Evolutionary conservation across 2,888 invertebrate genomes (phyloP).

Genomic region (Drosophila melanosoma): DNA sequence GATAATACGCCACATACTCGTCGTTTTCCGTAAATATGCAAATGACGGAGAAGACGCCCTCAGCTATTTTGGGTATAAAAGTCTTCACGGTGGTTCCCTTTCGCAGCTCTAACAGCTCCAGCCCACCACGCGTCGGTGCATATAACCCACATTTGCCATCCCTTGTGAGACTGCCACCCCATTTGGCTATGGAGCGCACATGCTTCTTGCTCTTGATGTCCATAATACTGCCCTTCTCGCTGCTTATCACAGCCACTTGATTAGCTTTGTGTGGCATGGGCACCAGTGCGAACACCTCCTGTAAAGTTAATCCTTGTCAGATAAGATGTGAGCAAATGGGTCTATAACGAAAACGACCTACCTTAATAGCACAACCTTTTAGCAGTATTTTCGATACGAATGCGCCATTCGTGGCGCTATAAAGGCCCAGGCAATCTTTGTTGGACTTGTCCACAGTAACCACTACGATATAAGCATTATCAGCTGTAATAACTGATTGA

Average conservation of each 20-base stretch:
- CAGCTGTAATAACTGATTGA: constrained; percentile 92
- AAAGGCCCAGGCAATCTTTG: constrained; percentile 92
- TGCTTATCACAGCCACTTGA: constrained; percentile 94
- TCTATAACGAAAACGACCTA: constrained; percentile 60
- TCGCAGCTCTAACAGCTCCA: constrained; percentile 96
- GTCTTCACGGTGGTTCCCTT: constrained; percentile 95
- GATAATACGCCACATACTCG: constrained; percentile 98
- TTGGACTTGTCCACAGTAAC: constrained; percentile 93
- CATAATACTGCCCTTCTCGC: constrained; percentile 95
- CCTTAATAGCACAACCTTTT: constrained; percentile 87
- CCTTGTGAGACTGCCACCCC: constrained; percentile 95
- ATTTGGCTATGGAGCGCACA: constrained; percentile 94
- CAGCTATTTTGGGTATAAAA: constrained; percentile 96
- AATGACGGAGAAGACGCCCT: constrained; percentile 98
- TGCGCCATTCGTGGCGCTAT: constrained; percentile 92
- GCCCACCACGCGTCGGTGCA: constrained; percentile 96
- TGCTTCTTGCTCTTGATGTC: constrained; percentile 95
- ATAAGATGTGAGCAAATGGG: neutral
- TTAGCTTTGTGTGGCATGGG: constrained; percentile 94
- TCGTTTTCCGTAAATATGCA: constrained; percentile 97
- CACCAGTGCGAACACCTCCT: constrained; percentile 90
- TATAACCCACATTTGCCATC: constrained; percentile 96
- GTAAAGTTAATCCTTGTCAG: neutral
- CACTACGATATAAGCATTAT: constrained; percentile 91
- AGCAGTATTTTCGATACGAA: constrained; percentile 86